Base-by-base conservation (phyloP, 2,797 vertebrate genomes). In the Nothura maculosa region DNA sequence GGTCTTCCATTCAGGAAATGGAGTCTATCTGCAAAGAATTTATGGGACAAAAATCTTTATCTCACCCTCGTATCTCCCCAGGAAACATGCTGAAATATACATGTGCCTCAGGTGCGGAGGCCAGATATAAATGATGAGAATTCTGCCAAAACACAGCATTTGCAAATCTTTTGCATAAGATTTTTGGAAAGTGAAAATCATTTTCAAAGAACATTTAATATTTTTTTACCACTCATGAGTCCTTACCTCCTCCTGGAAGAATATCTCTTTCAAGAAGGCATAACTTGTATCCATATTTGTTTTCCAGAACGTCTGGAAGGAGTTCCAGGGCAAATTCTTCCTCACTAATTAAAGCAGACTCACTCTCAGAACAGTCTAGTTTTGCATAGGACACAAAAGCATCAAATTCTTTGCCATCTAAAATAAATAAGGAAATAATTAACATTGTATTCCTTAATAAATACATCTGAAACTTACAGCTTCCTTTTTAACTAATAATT, bases 191-290 rank as follows among this genome's bases (percentile, higher is more conserved):
- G 27, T 34, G 12, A 89, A 96, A 90, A 48, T 10, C 9, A 55
- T 4, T 61, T 66, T 57, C 57, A 22, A 52, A 40, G 81, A 80
- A 7, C 78, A 42, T 11, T 54, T 7, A 64, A 50, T 34, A 36
- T 63, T 74, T 4, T 73, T 74, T 4, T 73, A 62, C 14, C 16
- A 12, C 15, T 30, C 25, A 12, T 4, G 9, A 19, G 25, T 43
- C 7, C 97, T 96, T 87, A 99, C 99, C 99, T 98, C 98, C 99
- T 91, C 99, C 99, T 0, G 99, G 99, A 58, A 98, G 96, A 76
- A 98, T 75, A 47, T 99, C 99, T 95, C 99, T 98, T 92, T 99
- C 99, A 78, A 98, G 92, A 85, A 99, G 97, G 90, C 98, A 99
- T 69, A 99, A 92, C 20, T 97, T 98, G 89, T 99, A 99, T 18